Percentiles rank a stretch among this genome's conserved stretches.
Evolutionary conservation across 2,888 invertebrate genomes (phyloP).

Genomic region (Ophioninae sp.): DNA sequence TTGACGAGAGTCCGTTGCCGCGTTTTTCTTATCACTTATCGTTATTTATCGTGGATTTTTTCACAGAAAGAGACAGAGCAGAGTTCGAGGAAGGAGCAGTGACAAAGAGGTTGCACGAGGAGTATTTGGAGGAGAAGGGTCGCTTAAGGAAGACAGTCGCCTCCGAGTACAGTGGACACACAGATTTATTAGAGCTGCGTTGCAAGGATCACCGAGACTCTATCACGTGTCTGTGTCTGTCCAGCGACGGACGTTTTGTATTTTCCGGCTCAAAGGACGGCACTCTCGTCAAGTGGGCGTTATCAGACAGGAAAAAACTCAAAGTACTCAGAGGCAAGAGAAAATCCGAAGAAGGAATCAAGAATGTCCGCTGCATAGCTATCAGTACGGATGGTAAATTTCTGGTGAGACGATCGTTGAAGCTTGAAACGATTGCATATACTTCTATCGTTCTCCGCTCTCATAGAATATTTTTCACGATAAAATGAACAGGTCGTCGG

Average conservation of each 20-base stretch:
- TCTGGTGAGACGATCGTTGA: slow-evolving; percentile 83
- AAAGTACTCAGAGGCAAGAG: slow-evolving; percentile 76
- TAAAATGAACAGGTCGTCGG: slow-evolving; percentile 84
- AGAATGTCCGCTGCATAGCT: slow-evolving; percentile 74
- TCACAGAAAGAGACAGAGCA: slow-evolving; percentile 85
- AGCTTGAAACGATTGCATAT: neutral
- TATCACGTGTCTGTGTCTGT: slow-evolving; percentile 91
- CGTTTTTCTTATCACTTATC: neutral
- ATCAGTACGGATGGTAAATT: slow-evolving; percentile 88
- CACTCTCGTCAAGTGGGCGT: slow-evolving; percentile 91
- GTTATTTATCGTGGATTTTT: slow-evolving; percentile 6
- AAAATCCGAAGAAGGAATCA: slow-evolving; percentile 73
- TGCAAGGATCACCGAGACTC: slow-evolving; percentile 90
- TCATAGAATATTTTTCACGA: slow-evolving; percentile 3
- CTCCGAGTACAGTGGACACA: slow-evolving; percentile 82
- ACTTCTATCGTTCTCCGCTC: neutral
- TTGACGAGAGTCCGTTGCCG: neutral
- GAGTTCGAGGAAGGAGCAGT: slow-evolving; percentile 86
- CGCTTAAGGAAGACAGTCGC: slow-evolving; percentile 90
- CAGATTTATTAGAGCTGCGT: slow-evolving; percentile 82
- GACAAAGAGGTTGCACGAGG: slow-evolving; percentile 90
- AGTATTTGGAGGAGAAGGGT: slow-evolving; percentile 93
- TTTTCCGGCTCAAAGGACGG: slow-evolving; percentile 95
- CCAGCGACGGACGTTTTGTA: slow-evolving; percentile 87
- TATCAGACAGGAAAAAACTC: slow-evolving; percentile 85